These are phyloP conservation scores for Hycleus phaleratus DNA, from an alignment of 1,140 invertebrate species.

Conservation along the genomic window DNA sequence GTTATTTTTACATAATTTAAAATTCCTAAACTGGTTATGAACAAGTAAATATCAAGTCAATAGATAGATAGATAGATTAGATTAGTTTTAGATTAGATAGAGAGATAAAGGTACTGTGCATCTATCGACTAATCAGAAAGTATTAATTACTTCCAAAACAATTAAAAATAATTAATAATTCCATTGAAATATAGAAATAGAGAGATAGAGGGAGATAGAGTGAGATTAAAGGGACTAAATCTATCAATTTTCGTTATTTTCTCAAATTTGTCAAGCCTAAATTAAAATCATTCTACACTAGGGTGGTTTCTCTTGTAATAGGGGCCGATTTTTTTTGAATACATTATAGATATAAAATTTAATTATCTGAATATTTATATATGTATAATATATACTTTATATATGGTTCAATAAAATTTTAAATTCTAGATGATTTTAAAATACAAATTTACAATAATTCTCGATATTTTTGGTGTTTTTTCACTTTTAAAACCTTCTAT, in stretches of 20 bases:
- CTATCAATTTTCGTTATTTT: background rate
- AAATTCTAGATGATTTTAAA: constrained; percentile 23
- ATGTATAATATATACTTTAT: constrained; percentile 28
- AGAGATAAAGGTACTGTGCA: constrained; percentile 34
- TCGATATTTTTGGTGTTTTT: constrained; percentile 34
- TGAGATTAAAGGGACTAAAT: background rate
- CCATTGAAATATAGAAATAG: background rate
- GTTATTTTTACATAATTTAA: constrained; percentile 22
- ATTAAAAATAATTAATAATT: constrained; percentile 22
- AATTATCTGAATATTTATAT: constrained; percentile 22
- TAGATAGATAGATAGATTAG: no score
- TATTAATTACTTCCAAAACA: background rate
- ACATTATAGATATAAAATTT: constrained; percentile 35
- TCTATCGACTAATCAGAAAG: constrained; percentile 10
- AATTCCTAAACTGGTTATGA: constrained; percentile 29
- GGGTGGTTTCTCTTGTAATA: no score
- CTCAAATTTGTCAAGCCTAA: background rate
- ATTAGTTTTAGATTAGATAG: background rate
- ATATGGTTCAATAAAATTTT: constrained; percentile 7
- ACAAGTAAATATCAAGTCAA: constrained; percentile 20
- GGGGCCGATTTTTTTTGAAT: constrained; percentile 18
- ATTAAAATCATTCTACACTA: constrained; percentile 24
- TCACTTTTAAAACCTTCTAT: background rate
- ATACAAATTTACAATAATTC: constrained; percentile 33
- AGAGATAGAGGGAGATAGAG: background rate